Evolutionary conservation across 64 coral and sea anemone species (phyloP).

Genomic region (Montipora sp.): DNA sequence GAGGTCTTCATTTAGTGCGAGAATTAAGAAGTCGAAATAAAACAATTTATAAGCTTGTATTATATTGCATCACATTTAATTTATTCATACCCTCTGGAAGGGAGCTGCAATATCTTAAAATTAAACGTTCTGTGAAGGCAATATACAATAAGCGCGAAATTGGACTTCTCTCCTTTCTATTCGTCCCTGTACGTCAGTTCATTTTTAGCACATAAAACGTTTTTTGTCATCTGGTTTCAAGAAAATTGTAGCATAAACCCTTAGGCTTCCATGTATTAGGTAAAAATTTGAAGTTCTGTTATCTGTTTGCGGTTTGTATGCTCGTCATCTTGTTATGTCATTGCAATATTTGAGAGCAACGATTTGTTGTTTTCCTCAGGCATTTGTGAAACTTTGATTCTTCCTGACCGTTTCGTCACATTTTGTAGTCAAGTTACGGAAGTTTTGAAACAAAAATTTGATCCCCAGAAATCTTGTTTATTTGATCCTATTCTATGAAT

Average conservation of each 20-base stretch:
- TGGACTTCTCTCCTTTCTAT: no score
- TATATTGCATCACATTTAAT: no score
- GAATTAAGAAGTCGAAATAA: no score
- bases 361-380: not conserved
- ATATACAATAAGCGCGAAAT: no score
- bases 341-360: not conserved
- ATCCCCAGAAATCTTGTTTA: not conserved
- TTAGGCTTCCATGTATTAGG: not conserved
- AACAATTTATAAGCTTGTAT: no score
- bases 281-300: not conserved
- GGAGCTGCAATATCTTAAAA: no score
- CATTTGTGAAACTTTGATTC: not conserved
- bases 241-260: not conserved
- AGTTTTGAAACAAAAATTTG: not conserved
- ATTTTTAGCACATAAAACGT: not conserved
- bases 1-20: no score
- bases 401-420: not conserved
- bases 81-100: no score
- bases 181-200: no score
- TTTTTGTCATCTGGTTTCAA: not conserved
- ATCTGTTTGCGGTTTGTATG: not conserved
- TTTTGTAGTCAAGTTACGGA: not conserved
- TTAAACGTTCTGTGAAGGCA: no score
- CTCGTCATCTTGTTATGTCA: not conserved
- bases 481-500: not conserved